Percentiles rank a stretch among this genome's conserved stretches.
phyloP scores from a whole-genome alignment of 2,888 invertebrate species.

The Andrena bicolor region DNA sequence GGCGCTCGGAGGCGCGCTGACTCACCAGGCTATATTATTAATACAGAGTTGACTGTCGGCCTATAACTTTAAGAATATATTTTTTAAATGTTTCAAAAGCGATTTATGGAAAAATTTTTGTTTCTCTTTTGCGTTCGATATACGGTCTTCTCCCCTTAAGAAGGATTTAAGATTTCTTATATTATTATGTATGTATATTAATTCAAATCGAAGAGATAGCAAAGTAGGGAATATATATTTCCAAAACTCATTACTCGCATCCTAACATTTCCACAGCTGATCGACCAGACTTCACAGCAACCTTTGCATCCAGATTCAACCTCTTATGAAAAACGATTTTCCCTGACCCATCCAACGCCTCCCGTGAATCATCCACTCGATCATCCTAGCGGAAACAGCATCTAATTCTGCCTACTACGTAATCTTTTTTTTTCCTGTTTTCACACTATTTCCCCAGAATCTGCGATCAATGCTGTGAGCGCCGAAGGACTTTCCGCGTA shows the following conservation, averaged over 20 bases:
- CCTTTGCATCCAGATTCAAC: background rate
- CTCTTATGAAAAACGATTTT: background rate
- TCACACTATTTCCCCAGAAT: slow-evolving; percentile 42
- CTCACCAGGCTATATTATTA: too few species aligned
- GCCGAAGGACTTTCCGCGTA: slow-evolving; percentile 59
- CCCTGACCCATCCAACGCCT: background rate
- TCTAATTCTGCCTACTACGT: slow-evolving; percentile 34
- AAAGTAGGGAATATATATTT: too few species aligned
- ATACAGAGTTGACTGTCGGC: too few species aligned
- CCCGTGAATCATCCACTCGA: background rate
- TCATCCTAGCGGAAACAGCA: background rate
- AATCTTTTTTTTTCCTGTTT: slow-evolving; percentile 33
- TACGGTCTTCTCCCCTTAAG: too few species aligned
- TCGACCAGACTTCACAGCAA: background rate
- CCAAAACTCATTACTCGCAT: background rate
- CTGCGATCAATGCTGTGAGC: slow-evolving; percentile 33
- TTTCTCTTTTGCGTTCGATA: too few species aligned
- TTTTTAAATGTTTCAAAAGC: too few species aligned
- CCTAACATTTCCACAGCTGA: background rate
- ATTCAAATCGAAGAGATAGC: too few species aligned
- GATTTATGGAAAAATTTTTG: too few species aligned
- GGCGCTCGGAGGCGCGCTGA: too few species aligned
- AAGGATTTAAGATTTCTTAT: too few species aligned
- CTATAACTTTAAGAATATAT: too few species aligned
- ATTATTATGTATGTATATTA: too few species aligned